A percentile compares a stretch with the other conserved stretches of the same genome.
Conservation (phyloP, 1,140 invertebrate genomes). For the Copidosoma floridanum region DNA sequence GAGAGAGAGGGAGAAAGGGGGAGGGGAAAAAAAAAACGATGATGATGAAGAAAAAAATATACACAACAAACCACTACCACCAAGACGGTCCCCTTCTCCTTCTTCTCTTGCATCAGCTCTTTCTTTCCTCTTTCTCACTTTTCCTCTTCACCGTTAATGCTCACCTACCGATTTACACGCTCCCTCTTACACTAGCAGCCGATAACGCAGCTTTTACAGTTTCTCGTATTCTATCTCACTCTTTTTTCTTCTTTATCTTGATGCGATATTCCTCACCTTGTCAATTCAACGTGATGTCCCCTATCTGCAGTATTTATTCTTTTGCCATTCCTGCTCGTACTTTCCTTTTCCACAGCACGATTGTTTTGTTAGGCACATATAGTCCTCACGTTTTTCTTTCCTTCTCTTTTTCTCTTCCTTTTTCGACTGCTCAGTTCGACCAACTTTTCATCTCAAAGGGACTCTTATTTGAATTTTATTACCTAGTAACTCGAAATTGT, state of each 20-base stretch:
- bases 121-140: background rate
- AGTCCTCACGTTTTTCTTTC: background rate
- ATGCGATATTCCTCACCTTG: slow-evolving; percentile 15
- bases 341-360: no score
- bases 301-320: no score
- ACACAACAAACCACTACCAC: no score
- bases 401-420: background rate
- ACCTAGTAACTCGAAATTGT: slow-evolving; percentile 24
- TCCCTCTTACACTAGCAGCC: no score
- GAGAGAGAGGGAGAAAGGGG: no score
- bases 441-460: slow-evolving; percentile 21
- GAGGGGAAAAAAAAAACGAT: no score
- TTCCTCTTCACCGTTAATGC: slow-evolving; percentile 2
- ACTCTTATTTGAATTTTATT: slow-evolving; percentile 28
- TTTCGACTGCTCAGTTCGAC: background rate
- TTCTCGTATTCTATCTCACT: background rate
- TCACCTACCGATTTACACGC: slow-evolving; percentile 16
- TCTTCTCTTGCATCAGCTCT: slow-evolving; percentile 1
- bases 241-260: slow-evolving; percentile 8
- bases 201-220: background rate
- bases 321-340: no score
- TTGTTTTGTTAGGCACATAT: no score
- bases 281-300: no score
- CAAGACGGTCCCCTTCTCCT: background rate
- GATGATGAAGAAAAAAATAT: no score